A percentile compares a stretch with the other conserved stretches of the same genome.
Evolutionary conservation across 2,888 invertebrate genomes (phyloP).

Genomic region (Apodemia hepburni): DNA sequence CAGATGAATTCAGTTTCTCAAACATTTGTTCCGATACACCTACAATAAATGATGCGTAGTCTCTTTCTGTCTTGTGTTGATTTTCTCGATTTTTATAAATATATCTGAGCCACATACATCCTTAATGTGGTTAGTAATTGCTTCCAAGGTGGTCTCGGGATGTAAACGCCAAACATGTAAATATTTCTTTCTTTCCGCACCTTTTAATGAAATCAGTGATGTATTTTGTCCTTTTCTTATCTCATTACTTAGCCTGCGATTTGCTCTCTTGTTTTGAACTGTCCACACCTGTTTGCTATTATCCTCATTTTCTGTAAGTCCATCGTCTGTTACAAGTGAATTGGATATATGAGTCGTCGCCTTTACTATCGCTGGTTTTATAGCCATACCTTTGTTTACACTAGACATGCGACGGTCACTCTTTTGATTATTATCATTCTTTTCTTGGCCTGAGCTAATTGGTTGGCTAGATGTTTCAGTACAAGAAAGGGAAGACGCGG

Average conservation of each 20-base stretch:
- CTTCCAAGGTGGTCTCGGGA: slow-evolving; percentile 19
- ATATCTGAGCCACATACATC: slow-evolving; percentile 15
- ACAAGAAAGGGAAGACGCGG: too few species aligned
- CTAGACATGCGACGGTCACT: background rate
- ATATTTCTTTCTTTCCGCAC: slow-evolving; percentile 21
- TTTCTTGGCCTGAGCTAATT: background rate
- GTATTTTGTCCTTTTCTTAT: slow-evolving; percentile 14
- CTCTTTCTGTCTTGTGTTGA: slow-evolving; percentile 34
- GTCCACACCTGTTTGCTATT: background rate
- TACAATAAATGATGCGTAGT: slow-evolving; percentile 35
- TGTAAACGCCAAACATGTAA: slow-evolving; percentile 26
- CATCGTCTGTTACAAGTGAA: background rate
- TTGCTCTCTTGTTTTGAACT: slow-evolving; percentile 8
- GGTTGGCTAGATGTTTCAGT: background rate
- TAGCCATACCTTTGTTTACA: background rate
- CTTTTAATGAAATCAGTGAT: slow-evolving; percentile 13
- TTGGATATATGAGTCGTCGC: background rate
- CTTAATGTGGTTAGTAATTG: slow-evolving; percentile 16
- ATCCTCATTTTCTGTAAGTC: background rate
- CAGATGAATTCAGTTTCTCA: slow-evolving; percentile 27
- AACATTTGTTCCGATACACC: slow-evolving; percentile 31
- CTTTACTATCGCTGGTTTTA: background rate
- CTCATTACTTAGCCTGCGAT: slow-evolving; percentile 7
- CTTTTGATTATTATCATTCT: background rate
- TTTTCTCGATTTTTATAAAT: slow-evolving; percentile 28